A percentile compares a stretch with the other conserved stretches of the same genome.
Evolutionary conservation across 1,140 invertebrate species (phyloP).

Genomic region (Eciton burchellii): DNA sequence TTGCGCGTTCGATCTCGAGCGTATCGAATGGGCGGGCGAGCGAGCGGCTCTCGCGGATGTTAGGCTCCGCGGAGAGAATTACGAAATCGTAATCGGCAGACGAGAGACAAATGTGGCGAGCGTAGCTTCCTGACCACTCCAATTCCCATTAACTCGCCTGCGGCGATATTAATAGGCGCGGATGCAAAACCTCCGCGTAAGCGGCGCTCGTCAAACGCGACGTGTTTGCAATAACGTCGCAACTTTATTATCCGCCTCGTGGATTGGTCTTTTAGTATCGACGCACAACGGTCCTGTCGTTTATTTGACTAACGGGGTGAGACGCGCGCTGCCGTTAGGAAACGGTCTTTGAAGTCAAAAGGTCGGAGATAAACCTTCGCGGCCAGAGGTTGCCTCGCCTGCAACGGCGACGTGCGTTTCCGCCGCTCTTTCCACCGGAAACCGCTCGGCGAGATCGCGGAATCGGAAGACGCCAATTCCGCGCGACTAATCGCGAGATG

Average conservation of each 20-base stretch:
- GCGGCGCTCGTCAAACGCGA: conserved; percentile 63
- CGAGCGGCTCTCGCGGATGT: conserved; percentile 10
- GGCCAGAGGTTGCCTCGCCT: conserved; percentile 11
- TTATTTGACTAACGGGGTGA: conserved; percentile 68
- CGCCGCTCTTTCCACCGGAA: background rate
- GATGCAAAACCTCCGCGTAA: conserved; percentile 38
- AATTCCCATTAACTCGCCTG: conserved; percentile 46
- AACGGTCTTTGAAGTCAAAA: conserved; percentile 57
- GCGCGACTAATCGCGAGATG: background rate
- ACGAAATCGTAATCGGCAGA: conserved; percentile 36
- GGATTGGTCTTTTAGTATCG: conserved; percentile 63
- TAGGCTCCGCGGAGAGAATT: conserved; percentile 17
- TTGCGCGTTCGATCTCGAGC: background rate
- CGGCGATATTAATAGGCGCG: conserved; percentile 68
- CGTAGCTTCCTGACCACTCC: conserved; percentile 65
- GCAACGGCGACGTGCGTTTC: background rate
- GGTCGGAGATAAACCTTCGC: conserved; percentile 45
- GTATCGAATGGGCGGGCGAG: background rate
- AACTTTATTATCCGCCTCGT: conserved; percentile 68
- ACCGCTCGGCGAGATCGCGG: background rate
- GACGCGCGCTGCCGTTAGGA: conserved; percentile 59
- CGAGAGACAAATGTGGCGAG: conserved; percentile 39
- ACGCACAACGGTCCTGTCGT: conserved; percentile 42
- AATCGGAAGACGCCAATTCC: background rate
- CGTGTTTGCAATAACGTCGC: conserved; percentile 72